A percentile compares a stretch with the other conserved stretches of the same genome.
These are phyloP conservation scores for Calliopsis andreniformis DNA, from an alignment of 1,140 invertebrate genomes.

Conservation along the genomic window DNA sequence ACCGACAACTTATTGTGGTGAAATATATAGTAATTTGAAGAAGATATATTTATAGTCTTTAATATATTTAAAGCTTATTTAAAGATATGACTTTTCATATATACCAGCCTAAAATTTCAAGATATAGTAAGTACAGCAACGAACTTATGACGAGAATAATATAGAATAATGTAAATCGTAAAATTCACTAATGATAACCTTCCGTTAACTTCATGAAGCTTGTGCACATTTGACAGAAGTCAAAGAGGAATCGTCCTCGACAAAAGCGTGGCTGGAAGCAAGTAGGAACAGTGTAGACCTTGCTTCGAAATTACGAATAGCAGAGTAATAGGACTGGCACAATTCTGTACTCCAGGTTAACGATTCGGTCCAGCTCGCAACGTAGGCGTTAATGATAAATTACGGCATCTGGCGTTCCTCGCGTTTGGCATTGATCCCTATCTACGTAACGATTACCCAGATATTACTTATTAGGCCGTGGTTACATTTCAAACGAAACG, in stretches of 20 bases:
- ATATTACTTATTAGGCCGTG: constrained; percentile 63
- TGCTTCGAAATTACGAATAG: constrained; percentile 57
- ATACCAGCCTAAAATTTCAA: too few species aligned
- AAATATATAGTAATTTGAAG: too few species aligned
- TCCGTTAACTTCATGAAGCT: too few species aligned
- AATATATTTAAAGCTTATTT: too few species aligned
- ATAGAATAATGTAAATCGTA: too few species aligned
- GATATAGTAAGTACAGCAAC: too few species aligned
- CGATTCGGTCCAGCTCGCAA: constrained; percentile 53
- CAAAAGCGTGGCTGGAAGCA: background rate
- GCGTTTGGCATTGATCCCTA: constrained; percentile 75
- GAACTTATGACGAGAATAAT: too few species aligned
- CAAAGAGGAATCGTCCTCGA: background rate
- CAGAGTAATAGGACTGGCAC: constrained; percentile 59
- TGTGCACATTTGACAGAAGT: background rate
- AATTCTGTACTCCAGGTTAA: constrained; percentile 65
- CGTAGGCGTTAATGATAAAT: constrained; percentile 74
- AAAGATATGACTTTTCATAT: too few species aligned
- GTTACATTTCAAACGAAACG: too few species aligned
- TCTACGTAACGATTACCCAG: constrained; percentile 73
- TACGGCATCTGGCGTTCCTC: constrained; percentile 61
- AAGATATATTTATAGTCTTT: too few species aligned
- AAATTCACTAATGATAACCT: too few species aligned
- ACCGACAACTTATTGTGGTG: too few species aligned
- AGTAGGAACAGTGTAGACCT: constrained; percentile 28